phyloP scores from a whole-genome alignment of 2,113 vertebrate species.

The Campylomormyrus tamandua region DNA sequence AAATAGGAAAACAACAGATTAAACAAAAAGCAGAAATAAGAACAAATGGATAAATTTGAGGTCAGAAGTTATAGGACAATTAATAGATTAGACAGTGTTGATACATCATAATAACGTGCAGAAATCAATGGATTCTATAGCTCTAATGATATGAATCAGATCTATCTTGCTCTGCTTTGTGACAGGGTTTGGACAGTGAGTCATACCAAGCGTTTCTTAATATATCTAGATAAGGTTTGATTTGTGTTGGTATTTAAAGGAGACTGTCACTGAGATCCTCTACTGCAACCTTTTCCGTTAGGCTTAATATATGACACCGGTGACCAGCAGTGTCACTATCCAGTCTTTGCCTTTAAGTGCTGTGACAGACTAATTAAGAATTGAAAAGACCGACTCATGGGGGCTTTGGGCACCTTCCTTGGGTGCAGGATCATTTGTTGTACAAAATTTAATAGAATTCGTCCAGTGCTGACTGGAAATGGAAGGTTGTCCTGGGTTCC shows the following conservation, averaged over 20 bases:
- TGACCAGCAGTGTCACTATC: neutral
- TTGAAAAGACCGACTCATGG: neutral
- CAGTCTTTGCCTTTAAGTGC: neutral
- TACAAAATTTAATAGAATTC: neutral
- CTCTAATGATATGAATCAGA: neutral
- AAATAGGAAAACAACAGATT: neutral
- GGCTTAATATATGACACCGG: neutral
- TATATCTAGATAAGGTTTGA: neutral
- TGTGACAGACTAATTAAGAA: neutral
- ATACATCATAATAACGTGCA: neutral
- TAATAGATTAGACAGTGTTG: neutral
- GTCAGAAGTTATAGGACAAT: neutral
- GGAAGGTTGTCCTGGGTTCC: neutral
- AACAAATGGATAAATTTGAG: neutral
- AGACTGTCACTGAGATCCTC: neutral
- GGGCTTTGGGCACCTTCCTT: neutral
- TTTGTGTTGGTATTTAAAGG: neutral
- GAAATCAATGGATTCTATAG: neutral
- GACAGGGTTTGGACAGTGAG: neutral
- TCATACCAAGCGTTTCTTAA: neutral
- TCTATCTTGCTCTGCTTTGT: neutral
- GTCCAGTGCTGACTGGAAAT: neutral
- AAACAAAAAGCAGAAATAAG: neutral
- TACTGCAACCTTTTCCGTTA: neutral
- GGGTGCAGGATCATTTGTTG: neutral